Conservation (phyloP, 2,888 invertebrate species). For the Colletes collaris region DNA sequence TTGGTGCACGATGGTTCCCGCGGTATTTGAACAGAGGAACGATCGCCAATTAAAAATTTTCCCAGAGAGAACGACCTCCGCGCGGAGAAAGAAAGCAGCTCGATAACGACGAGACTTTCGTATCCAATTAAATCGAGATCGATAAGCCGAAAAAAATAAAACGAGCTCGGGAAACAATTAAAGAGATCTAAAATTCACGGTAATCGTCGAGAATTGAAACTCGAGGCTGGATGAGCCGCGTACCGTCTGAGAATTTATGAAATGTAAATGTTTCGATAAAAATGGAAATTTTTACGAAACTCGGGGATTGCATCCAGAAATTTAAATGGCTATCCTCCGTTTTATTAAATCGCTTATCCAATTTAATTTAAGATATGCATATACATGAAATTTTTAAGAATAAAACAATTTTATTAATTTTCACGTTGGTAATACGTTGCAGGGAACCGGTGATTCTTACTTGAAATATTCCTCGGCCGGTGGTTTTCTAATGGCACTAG, state of each 20-base stretch:
- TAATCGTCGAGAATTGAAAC: neutral
- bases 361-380: too few relatives aligned
- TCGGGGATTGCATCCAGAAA: too few relatives aligned
- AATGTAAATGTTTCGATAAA: too few relatives aligned
- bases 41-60: neutral
- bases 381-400: too few relatives aligned
- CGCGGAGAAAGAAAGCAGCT: neutral
- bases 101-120: neutral
- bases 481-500: slow-evolving; percentile 85
- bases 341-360: too few relatives aligned
- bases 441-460: slow-evolving; percentile 81
- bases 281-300: too few relatives aligned
- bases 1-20: too few relatives aligned
- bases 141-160: neutral
- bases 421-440: neutral
- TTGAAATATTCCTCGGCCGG: slow-evolving; percentile 90
- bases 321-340: too few relatives aligned
- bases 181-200: neutral
- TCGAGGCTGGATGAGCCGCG: neutral
- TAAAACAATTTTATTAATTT: too few relatives aligned
- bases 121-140: neutral
- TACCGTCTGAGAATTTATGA: too few relatives aligned
- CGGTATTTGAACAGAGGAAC: neutral
- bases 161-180: neutral
- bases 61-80: too few relatives aligned